These are phyloP conservation scores for Dreissena polymorpha DNA, from an alignment of 1,140 invertebrate genomes.

Conservation along the genomic window DNA sequence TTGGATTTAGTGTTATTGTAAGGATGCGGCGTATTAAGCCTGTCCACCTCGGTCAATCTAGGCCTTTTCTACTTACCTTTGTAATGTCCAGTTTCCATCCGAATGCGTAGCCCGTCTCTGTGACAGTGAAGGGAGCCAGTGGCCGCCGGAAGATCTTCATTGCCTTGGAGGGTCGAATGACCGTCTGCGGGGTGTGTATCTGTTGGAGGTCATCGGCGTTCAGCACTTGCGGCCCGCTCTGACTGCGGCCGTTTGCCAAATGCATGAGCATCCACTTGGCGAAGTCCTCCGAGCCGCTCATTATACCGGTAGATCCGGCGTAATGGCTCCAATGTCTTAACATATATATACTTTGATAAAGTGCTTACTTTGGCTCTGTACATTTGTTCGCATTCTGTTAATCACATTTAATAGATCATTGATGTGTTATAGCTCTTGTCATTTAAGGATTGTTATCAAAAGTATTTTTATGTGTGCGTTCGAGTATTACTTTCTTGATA, in stretches of 20 bases:
- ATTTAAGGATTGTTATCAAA: too few relatives aligned
- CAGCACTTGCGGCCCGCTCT: conserved; percentile 34
- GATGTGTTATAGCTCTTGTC: too few relatives aligned
- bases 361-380: too few relatives aligned
- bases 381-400: too few relatives aligned
- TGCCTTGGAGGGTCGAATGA: conserved; percentile 31
- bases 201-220: not conserved
- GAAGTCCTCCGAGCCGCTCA: conserved; percentile 51
- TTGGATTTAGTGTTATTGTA: too few relatives aligned
- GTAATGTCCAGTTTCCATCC: conserved; percentile 55
- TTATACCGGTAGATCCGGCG: conserved; percentile 50
- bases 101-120: conserved; percentile 29
- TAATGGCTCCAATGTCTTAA: conserved; percentile 41
- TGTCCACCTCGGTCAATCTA: too few relatives aligned
- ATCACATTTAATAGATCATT: too few relatives aligned
- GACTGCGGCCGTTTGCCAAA: conserved; percentile 30
- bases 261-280: conserved; percentile 57
- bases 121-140: conserved; percentile 42
- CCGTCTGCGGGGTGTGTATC: conserved; percentile 35
- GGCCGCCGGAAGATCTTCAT: conserved; percentile 41
- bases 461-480: too few relatives aligned
- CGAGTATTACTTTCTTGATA: too few relatives aligned
- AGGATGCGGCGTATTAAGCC: too few relatives aligned
- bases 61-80: conserved; percentile 13
- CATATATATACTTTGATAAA: too few relatives aligned